Base-by-base conservation (phyloP, 1,140 invertebrate genomes). In the Drosophila obscura region DNA sequence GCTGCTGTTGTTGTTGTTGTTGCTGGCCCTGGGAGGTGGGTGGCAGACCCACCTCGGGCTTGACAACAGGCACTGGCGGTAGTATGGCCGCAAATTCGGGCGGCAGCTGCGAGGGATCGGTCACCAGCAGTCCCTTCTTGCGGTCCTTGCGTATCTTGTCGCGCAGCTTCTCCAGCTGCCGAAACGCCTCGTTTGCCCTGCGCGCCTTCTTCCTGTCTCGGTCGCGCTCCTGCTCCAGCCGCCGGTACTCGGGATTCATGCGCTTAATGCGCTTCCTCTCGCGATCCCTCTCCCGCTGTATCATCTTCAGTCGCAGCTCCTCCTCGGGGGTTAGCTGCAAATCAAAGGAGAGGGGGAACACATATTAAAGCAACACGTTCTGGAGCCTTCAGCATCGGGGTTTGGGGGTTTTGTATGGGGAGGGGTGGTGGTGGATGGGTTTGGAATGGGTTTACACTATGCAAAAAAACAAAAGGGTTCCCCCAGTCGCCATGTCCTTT, bases 131-230 rank as follows among this genome's bases (percentile, higher is more conserved):
- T 22, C 90, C 90, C 59, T 91, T 91, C 51, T 91, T 91, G 2
- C 90, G 82, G 48, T 91, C 90, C 73, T 91, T 91, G 11, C 90
- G 69, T 76, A 91, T 91, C 73, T 91, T 91, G 65, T 91, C 90
- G 43, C 90, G 83, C 43, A 91, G 49, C 51, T 91, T 91, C 39
- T 91, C 90, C 63, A 91, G 64, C 60, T 91, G 90, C 15, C 90
- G 56, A 28, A 91, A 91, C 8, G 90, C 90, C 50, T 91, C 90
- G 48, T 91, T 91, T n/a, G 90, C 77, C 6, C 90, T 65, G 16
- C 90, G 57, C 22, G 87, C 87, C 62, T 91, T 91, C 50, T 91
- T 91, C 0, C 90, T 57, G 31, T 91, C 90, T 50, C 90, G 90
- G 77, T 91, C 90, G 0, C 90, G 80, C 46, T 91, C 90, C 69